These are phyloP conservation scores for Tenualosa thibaudeaui DNA, from an alignment of 2,797 vertebrate species.

Conservation along the genomic window DNA sequence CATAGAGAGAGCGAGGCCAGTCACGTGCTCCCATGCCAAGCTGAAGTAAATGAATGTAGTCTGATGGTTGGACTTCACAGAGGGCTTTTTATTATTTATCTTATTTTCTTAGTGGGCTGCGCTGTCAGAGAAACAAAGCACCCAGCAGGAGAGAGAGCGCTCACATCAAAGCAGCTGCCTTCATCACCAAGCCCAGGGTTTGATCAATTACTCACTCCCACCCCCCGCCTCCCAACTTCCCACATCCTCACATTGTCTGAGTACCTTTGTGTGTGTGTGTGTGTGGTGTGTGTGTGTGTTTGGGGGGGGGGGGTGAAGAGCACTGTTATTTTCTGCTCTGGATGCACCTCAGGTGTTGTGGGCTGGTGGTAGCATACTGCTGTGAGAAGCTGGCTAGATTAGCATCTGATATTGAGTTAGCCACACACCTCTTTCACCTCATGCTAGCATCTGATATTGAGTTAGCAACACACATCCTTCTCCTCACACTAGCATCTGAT, in stretches of 20 bases:
- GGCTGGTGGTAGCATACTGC: background rate
- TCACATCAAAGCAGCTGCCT: conserved; percentile 35
- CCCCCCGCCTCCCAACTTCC: background rate
- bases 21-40: background rate
- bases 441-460: background rate
- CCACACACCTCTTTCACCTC: background rate
- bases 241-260: background rate
- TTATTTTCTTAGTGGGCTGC: background rate
- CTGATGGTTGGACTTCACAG: background rate
- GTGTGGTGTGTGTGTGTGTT: background rate
- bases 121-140: background rate
- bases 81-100: background rate
- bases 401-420: background rate
- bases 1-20: background rate
- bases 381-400: background rate
- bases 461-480: too few relatives aligned
- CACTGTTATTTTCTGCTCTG: too few relatives aligned
- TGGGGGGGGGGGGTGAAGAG: too few relatives aligned
- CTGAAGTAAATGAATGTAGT: background rate
- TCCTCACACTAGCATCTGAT: background rate
- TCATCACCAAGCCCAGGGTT: conserved; percentile 43
- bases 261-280: background rate
- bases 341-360: background rate
- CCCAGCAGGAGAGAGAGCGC: background rate
- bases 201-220: conserved; percentile 3